phyloP scores from a whole-genome alignment of 2,888 invertebrate species.

The Ormia ochracea region DNA sequence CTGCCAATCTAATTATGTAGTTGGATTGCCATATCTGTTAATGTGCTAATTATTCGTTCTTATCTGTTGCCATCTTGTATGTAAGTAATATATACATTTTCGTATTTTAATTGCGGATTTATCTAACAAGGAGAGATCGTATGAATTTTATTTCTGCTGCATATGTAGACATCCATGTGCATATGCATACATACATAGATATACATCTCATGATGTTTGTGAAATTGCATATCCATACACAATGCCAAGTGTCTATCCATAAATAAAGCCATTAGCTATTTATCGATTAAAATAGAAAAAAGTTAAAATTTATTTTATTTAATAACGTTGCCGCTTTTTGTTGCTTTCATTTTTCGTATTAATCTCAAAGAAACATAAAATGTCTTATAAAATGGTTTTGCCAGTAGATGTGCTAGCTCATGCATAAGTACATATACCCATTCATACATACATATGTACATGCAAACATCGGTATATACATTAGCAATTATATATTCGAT shows the following conservation, averaged over 20 bases:
- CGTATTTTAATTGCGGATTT: conserved; percentile 35
- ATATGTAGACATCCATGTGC: neutral
- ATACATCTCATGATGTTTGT: too few relatives aligned
- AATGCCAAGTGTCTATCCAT: neutral
- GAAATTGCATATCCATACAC: too few relatives aligned
- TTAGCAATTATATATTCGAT: neutral
- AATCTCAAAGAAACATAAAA: neutral
- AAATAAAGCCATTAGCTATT: conserved; percentile 53
- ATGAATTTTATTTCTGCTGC: conserved; percentile 3
- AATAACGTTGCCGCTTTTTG: neutral
- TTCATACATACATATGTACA: too few relatives aligned
- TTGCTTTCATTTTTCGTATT: neutral
- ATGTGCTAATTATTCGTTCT: conserved; percentile 4
- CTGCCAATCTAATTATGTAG: too few relatives aligned
- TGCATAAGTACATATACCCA: too few relatives aligned
- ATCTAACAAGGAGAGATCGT: conserved; percentile 32
- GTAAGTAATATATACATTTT: neutral
- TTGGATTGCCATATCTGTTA: neutral
- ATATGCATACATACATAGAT: neutral
- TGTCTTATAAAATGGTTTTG: neutral
- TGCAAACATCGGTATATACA: neutral
- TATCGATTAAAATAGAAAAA: conserved; percentile 50
- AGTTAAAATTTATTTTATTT: conserved; percentile 46
- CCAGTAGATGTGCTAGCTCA: too few relatives aligned
- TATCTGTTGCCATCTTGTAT: neutral